These are phyloP conservation scores for Halisarca cf. caerulea DNA, from an alignment of 37 sponge, comb jelly and placozoan genomes.

Conservation along the genomic window DNA sequence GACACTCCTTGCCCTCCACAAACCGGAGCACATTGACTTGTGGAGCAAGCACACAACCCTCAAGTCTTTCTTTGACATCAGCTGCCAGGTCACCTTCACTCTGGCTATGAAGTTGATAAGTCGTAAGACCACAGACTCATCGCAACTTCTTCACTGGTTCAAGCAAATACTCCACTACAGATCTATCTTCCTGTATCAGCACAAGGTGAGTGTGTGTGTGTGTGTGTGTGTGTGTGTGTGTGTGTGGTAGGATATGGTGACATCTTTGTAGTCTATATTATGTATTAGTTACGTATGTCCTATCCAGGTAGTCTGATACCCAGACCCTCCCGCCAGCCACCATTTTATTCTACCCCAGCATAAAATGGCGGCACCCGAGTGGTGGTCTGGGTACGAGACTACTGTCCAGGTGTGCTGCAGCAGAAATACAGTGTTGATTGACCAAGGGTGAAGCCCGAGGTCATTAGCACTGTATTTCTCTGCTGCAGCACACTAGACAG, in stretches of 20 bases:
- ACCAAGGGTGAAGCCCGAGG: too few species aligned
- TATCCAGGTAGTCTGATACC: too few species aligned
- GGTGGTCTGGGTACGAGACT: too few species aligned
- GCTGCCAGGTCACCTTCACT: constrained; percentile 76
- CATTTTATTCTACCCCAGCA: too few species aligned
- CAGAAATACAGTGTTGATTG: too few species aligned
- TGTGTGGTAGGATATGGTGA: neutral
- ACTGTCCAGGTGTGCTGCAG: too few species aligned
- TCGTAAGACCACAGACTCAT: constrained; percentile 66
- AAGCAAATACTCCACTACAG: constrained; percentile 76
- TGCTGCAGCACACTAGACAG: too few species aligned
- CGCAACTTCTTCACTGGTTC: constrained; percentile 69
- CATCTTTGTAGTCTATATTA: too few species aligned
- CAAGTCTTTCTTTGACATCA: constrained; percentile 84
- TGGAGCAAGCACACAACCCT: constrained; percentile 64
- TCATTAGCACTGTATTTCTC: too few species aligned
- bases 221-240: neutral
- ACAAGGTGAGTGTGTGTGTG: neutral
- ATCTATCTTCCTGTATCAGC: constrained; percentile 54
- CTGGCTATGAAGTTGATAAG: constrained; percentile 81
- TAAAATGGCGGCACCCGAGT: too few species aligned
- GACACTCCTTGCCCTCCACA: constrained; percentile 66
- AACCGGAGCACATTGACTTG: constrained; percentile 70
- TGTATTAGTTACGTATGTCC: too few species aligned
- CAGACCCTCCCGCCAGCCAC: too few species aligned